Conservation (phyloP, 2,113 vertebrate genomes). For the Rhinogobius similis region DNA sequence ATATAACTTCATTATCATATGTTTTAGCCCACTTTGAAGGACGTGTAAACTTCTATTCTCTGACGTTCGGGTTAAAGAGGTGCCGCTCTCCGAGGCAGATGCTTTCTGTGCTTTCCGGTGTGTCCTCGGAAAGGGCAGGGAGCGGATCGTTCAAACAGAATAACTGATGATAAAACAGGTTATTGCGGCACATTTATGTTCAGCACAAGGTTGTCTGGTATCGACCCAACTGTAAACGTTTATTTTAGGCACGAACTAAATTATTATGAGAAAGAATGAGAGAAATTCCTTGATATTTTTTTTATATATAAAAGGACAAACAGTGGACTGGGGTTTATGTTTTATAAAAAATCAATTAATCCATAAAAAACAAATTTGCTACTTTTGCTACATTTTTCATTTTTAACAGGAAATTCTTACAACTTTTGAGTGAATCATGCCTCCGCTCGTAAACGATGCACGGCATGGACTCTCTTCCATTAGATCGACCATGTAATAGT, state of each 20-base stretch:
- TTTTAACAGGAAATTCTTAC: too few relatives aligned
- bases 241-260: neutral
- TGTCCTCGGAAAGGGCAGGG: conserved; percentile 1
- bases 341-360: neutral
- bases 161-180: conserved; percentile 9
- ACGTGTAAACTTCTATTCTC: conserved; percentile 25
- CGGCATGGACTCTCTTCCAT: neutral
- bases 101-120: neutral
- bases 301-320: neutral
- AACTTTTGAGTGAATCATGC: neutral
- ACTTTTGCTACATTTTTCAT: too few relatives aligned
- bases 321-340: neutral
- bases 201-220: neutral
- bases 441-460: neutral
- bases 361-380: neutral
- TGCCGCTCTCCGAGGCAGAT: too few relatives aligned
- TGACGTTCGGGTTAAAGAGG: neutral
- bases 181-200: conserved; percentile 9
- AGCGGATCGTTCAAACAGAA: neutral
- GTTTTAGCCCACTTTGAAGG: too few relatives aligned
- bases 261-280: neutral
- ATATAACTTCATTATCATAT: too few relatives aligned
- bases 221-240: neutral
- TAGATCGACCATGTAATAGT: neutral
- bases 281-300: neutral